phyloP scores from a whole-genome alignment of 2,797 vertebrate genomes.

The Anniella stebbinsi region DNA sequence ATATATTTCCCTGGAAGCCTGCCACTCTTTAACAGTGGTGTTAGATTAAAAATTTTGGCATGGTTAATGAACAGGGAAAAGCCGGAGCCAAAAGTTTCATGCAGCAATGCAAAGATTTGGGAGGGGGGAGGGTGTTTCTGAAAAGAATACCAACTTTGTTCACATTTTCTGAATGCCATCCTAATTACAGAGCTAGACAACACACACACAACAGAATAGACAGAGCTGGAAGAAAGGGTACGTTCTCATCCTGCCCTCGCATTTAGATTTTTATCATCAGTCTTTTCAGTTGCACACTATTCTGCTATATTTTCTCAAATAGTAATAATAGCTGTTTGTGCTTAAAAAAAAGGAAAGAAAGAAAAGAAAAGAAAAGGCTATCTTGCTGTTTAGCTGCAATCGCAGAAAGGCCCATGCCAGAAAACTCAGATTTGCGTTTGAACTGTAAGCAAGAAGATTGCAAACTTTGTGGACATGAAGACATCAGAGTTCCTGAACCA shows the following conservation, averaged over 20 bases:
- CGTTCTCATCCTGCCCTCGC: slow-evolving; percentile 73
- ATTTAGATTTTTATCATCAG: slow-evolving; percentile 77
- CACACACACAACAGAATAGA: slow-evolving; percentile 76
- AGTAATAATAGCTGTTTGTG: slow-evolving; percentile 65
- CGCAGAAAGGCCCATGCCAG: not conserved
- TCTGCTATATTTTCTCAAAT: slow-evolving; percentile 73
- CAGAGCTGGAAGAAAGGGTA: slow-evolving; percentile 77
- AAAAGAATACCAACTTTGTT: slow-evolving; percentile 87
- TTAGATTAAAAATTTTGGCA: slow-evolving; percentile 92
- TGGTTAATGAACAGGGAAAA: slow-evolving; percentile 90
- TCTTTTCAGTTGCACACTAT: slow-evolving; percentile 73
- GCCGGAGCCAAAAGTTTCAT: slow-evolving; percentile 87
- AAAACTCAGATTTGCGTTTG: not conserved
- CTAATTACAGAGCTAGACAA: slow-evolving; percentile 85
- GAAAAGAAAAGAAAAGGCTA: slow-evolving; percentile 29
- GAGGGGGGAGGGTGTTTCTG: slow-evolving; percentile 70
- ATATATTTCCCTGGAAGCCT: slow-evolving; percentile 92
- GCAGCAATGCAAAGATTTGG: slow-evolving; percentile 86
- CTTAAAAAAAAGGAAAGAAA: slow-evolving; percentile 21
- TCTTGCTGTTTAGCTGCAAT: slow-evolving; percentile 38
- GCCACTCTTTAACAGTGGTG: slow-evolving; percentile 91
- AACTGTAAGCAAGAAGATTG: not conserved
- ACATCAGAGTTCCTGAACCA: not conserved
- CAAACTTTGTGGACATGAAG: not conserved
- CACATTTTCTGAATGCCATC: slow-evolving; percentile 81